Evolutionary conservation across 2,797 vertebrate species (phyloP).

Genomic region (Sebastes steindachneri): DNA sequence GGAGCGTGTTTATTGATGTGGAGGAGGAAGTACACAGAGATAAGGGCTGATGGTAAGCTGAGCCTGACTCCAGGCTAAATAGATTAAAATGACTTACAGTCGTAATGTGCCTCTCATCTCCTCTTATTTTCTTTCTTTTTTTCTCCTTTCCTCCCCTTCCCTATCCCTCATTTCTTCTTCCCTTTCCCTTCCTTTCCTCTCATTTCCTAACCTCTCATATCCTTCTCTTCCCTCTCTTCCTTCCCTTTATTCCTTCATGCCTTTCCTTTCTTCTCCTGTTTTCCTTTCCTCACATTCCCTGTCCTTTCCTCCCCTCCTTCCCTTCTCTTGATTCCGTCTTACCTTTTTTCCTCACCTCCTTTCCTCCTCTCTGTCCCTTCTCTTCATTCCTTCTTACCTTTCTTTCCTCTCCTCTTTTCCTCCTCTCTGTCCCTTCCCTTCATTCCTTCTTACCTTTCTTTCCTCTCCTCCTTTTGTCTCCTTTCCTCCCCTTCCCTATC

Average conservation of each 20-base stretch:
- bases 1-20: constrained; percentile 52
- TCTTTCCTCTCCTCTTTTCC: neutral
- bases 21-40: constrained; percentile 54
- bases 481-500: too few relatives aligned
- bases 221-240: neutral
- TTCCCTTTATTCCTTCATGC: neutral
- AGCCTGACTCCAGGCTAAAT: constrained; percentile 38
- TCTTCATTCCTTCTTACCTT: neutral
- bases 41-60: constrained; percentile 51
- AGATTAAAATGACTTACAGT: constrained; percentile 49
- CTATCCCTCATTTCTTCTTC: neutral
- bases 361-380: neutral
- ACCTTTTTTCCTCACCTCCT: neutral
- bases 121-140: neutral
- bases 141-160: neutral
- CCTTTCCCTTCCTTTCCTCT: neutral
- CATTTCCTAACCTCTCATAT: neutral
- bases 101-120: constrained; percentile 10
- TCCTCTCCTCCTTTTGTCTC: neutral
- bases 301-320: neutral
- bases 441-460: neutral
- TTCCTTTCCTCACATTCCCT: neutral
- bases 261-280: too few relatives aligned
- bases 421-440: neutral
- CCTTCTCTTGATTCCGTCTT: neutral